phyloP scores from a whole-genome alignment of 2,888 invertebrate species.

The Pyrgus malvae region DNA sequence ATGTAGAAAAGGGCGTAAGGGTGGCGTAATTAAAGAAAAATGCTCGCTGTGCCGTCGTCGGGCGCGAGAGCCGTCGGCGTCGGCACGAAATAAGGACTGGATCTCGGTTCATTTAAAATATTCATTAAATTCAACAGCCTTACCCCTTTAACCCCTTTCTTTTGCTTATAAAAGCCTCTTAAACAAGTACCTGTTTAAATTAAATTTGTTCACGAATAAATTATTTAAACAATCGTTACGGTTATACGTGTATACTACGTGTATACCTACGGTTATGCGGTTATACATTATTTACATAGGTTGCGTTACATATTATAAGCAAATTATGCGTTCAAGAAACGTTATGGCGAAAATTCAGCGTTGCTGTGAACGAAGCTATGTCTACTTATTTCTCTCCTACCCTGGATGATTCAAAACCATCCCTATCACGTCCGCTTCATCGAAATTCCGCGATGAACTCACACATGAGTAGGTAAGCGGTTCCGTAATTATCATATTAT shows the following conservation, averaged over 20 bases:
- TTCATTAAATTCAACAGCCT: conserved; percentile 28
- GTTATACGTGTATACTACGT: too few relatives aligned
- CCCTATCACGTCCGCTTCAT: not conserved
- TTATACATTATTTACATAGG: too few relatives aligned
- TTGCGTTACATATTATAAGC: too few relatives aligned
- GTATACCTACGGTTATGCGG: too few relatives aligned
- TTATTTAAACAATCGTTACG: too few relatives aligned
- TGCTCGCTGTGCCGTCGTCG: not conserved
- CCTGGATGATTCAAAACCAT: not conserved
- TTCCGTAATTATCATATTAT: conserved; percentile 41
- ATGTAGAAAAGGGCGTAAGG: conserved; percentile 35
- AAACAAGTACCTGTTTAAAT: not conserved
- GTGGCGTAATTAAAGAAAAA: conserved; percentile 31
- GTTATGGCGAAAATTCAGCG: too few relatives aligned
- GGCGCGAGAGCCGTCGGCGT: not conserved
- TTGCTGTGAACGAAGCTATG: too few relatives aligned
- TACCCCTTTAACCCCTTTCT: not conserved
- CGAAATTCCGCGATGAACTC: conserved; percentile 6
- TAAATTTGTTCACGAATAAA: too few relatives aligned
- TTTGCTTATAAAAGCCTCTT: not conserved
- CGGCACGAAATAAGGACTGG: conserved; percentile 1
- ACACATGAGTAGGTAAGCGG: conserved; percentile 9
- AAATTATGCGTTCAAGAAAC: too few relatives aligned
- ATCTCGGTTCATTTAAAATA: conserved; percentile 31
- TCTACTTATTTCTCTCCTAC: not conserved